Evolutionary conservation across 1,140 invertebrate genomes (phyloP).

Genomic region (Gerris buenoi): DNA sequence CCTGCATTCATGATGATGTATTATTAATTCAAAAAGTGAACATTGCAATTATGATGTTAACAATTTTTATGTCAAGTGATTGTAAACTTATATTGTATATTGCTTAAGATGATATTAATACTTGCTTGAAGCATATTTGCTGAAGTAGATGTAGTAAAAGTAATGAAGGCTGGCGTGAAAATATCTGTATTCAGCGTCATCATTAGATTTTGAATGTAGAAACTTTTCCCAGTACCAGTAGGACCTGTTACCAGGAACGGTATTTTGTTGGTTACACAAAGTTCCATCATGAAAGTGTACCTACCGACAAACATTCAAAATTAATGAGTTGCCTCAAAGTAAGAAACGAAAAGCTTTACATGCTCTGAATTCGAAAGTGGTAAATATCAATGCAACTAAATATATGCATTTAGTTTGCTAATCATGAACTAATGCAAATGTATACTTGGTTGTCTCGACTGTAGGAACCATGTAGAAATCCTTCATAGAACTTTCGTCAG

Average conservation of each 20-base stretch:
- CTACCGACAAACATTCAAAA: not conserved
- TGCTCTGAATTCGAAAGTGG: too few relatives aligned
- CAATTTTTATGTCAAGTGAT: too few relatives aligned
- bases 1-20: too few relatives aligned
- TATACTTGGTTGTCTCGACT: constrained; percentile 65
- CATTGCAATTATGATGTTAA: too few relatives aligned
- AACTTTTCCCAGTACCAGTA: constrained; percentile 84
- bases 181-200: constrained; percentile 58
- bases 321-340: too few relatives aligned
- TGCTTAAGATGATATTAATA: too few relatives aligned
- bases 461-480: constrained; percentile 63
- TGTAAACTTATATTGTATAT: too few relatives aligned
- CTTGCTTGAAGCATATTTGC: constrained; percentile 50
- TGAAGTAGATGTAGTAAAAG: constrained; percentile 76
- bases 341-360: too few relatives aligned
- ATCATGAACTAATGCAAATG: too few relatives aligned
- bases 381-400: too few relatives aligned
- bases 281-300: constrained; percentile 6
- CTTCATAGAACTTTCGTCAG: constrained; percentile 34
- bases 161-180: constrained; percentile 66
- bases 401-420: too few relatives aligned
- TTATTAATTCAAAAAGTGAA: too few relatives aligned
- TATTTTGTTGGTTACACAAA: constrained; percentile 43
- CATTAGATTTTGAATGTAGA: constrained; percentile 72
- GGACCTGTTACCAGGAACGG: constrained; percentile 70